Percentiles rank a stretch among this genome's conserved stretches.
Evolutionary conservation across 2,888 invertebrate genomes (phyloP).

Genomic region (Noctua janthina): DNA sequence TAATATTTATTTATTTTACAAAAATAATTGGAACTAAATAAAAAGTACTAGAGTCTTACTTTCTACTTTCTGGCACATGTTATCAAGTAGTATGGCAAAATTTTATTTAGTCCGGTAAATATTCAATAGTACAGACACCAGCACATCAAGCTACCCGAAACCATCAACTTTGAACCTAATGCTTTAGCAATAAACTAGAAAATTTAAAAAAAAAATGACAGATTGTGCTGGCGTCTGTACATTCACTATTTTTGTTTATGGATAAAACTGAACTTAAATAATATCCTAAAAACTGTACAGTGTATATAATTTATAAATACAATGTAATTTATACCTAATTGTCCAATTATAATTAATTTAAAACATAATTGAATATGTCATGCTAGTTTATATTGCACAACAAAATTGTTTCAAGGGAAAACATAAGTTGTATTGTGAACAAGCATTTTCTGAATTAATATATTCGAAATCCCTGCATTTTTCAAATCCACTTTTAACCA

Average conservation of each 20-base stretch:
- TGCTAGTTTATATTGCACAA: background rate
- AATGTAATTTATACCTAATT: constrained; percentile 9
- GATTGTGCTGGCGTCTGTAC: background rate
- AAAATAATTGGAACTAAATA: constrained; percentile 60
- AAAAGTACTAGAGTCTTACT: constrained; percentile 44
- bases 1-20: constrained; percentile 67
- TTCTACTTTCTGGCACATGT: constrained; percentile 62
- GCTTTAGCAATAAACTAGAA: too few relatives aligned
- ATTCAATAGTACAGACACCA: background rate
- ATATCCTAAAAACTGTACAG: constrained; percentile 66
- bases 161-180: too few relatives aligned
- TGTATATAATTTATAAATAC: constrained; percentile 28
- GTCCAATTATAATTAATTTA: background rate
- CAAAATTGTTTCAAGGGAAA: background rate
- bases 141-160: too few relatives aligned
- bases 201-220: too few relatives aligned
- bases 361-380: background rate
- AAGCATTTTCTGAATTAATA: background rate
- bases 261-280: constrained; percentile 56
- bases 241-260: constrained; percentile 26
- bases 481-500: constrained; percentile 16
- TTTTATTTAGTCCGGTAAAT: constrained; percentile 9
- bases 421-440: background rate
- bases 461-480: constrained; percentile 2
- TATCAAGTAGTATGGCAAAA: constrained; percentile 51